Evolutionary conservation across 2,888 invertebrate species (phyloP).

Genomic region (Meta bourneti): DNA sequence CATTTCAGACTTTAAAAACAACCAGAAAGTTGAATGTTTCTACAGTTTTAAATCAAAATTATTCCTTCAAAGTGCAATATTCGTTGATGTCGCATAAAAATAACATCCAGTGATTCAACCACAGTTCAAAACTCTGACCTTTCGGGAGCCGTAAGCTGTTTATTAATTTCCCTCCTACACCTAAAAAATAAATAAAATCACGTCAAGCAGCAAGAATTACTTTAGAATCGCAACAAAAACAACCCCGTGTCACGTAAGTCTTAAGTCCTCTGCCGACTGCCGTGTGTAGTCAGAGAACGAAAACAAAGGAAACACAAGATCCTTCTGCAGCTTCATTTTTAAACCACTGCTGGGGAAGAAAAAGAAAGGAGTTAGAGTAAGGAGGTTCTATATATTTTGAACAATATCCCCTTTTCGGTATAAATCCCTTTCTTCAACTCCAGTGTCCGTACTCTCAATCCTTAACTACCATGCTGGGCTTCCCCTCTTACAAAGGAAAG

Average conservation of each 20-base stretch:
- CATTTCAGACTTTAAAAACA: too few species aligned
- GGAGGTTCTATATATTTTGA: neutral
- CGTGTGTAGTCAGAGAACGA: neutral
- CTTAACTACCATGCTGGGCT: slow-evolving; percentile 12
- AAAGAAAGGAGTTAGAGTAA: neutral
- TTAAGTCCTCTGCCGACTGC: too few species aligned
- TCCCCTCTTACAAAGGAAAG: slow-evolving; percentile 12
- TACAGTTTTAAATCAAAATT: too few species aligned
- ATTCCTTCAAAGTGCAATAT: too few species aligned
- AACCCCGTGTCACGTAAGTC: too few species aligned
- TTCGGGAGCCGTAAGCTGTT: neutral
- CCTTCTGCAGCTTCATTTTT: neutral
- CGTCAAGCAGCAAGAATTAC: too few species aligned
- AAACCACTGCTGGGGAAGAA: neutral
- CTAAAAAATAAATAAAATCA: too few species aligned
- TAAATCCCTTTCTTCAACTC: slow-evolving; percentile 34
- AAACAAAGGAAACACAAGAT: neutral
- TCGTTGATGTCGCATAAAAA: too few species aligned
- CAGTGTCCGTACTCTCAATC: neutral
- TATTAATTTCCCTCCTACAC: neutral
- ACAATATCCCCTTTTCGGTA: slow-evolving; percentile 18
- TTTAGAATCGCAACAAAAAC: too few species aligned
- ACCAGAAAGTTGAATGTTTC: too few species aligned
- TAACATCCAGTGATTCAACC: too few species aligned
- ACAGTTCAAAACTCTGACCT: too few species aligned